A percentile compares a stretch with the other conserved stretches of the same genome.
Evolutionary conservation across 2,797 vertebrate genomes (phyloP).

Genomic region (Uromys caudimaculatus): DNA sequence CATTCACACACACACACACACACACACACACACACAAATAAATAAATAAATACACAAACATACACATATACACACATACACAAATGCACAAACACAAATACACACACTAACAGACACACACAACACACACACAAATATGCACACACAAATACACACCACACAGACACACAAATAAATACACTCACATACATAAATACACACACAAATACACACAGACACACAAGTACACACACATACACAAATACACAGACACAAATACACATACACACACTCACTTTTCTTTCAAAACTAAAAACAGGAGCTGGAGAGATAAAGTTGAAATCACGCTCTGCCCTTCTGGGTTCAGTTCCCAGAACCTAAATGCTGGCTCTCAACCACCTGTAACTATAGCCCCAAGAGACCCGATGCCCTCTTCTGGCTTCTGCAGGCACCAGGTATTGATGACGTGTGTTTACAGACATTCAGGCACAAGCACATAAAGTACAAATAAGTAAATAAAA

Average conservation of each 20-base stretch:
- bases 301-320: not conserved
- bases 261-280: not conserved
- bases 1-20: not conserved
- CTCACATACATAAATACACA: too few relatives aligned
- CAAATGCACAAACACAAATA: not conserved
- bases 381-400: not conserved
- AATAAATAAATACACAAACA: too few relatives aligned
- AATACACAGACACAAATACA: not conserved
- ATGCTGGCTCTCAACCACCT: not conserved
- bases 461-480: not conserved
- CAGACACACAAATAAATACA: too few relatives aligned
- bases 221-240: accelerated
- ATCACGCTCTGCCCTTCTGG: not conserved
- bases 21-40: not conserved
- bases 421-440: not conserved
- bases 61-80: not conserved
- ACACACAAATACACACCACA: accelerated
- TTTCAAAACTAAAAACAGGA: not conserved
- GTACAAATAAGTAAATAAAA: not conserved
- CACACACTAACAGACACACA: not conserved
- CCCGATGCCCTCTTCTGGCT: not conserved
- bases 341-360: not conserved
- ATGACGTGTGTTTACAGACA: not conserved
- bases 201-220: too few relatives aligned
- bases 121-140: too few relatives aligned